phyloP scores from a whole-genome alignment of 2,888 invertebrate genomes.

The Hydrotaea cyrtoneurina region DNA sequence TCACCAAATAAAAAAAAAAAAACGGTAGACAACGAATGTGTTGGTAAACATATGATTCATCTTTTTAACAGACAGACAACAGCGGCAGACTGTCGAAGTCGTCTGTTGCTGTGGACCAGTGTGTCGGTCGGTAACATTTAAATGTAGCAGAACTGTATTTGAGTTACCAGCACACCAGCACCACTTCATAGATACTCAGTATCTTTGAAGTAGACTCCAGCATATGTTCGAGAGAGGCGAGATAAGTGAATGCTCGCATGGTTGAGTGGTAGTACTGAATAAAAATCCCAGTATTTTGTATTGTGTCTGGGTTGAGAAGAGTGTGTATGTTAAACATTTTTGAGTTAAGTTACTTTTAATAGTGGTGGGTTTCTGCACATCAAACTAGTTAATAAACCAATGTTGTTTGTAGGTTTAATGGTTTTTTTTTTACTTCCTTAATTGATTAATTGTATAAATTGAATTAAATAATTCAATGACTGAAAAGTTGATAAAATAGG shows the following conservation, averaged over 20 bases:
- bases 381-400: too few relatives aligned
- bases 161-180: neutral
- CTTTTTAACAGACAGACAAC: neutral
- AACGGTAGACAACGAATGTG: neutral
- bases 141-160: neutral
- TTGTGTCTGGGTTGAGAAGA: neutral
- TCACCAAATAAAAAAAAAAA: neutral
- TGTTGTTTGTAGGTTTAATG: too few relatives aligned
- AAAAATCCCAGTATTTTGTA: conserved; percentile 23
- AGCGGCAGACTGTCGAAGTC: neutral
- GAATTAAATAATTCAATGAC: too few relatives aligned
- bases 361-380: too few relatives aligned
- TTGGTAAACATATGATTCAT: conserved; percentile 50
- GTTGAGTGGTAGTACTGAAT: neutral
- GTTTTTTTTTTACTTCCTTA: too few relatives aligned
- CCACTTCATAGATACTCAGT: neutral
- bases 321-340: too few relatives aligned
- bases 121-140: neutral
- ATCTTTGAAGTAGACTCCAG: neutral
- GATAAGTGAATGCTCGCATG: neutral
- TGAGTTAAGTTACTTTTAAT: too few relatives aligned
- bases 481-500: too few relatives aligned
- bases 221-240: neutral
- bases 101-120: neutral
- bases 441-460: too few relatives aligned